Conservation (phyloP, 2,888 invertebrate species). For the Cyrtodaria siliqua region DNA sequence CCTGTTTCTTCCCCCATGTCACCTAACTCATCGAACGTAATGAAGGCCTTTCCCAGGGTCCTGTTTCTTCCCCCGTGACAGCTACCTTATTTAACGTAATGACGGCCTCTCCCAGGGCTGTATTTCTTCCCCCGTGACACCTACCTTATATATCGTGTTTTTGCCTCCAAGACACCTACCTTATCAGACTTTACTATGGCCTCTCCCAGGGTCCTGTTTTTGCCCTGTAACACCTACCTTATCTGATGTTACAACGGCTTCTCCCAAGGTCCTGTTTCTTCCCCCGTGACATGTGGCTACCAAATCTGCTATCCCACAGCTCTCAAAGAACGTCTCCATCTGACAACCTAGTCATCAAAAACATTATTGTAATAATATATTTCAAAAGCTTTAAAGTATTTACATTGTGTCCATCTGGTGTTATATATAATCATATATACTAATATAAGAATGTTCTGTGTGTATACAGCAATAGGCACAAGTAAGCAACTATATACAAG, state of each 20-base stretch:
- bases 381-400: too few relatives aligned
- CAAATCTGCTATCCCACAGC: constrained; percentile 99
- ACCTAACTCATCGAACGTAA: constrained; percentile 94
- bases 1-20: constrained; percentile 99
- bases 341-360: constrained; percentile 87
- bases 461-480: too few relatives aligned
- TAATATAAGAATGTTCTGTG: too few relatives aligned
- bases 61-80: constrained; percentile 99
- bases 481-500: too few relatives aligned
- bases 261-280: constrained; percentile 96
- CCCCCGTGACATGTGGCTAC: constrained; percentile 99
- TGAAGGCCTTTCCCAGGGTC: constrained; percentile 97
- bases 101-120: constrained; percentile 97
- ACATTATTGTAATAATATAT: neutral
- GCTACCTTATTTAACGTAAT: constrained; percentile 95
- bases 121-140: constrained; percentile 99
- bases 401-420: too few relatives aligned
- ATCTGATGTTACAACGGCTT: constrained; percentile 96
- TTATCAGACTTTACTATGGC: constrained; percentile 97
- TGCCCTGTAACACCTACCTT: too few relatives aligned
- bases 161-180: constrained; percentile 86
- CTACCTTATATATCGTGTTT: too few relatives aligned
- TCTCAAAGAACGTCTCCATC: constrained; percentile 98
- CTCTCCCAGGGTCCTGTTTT: constrained; percentile 97
- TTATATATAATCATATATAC: too few relatives aligned